These are phyloP conservation scores for Lasioglossum zephyrum DNA, from an alignment of 2,888 invertebrate species.

Conservation along the genomic window DNA sequence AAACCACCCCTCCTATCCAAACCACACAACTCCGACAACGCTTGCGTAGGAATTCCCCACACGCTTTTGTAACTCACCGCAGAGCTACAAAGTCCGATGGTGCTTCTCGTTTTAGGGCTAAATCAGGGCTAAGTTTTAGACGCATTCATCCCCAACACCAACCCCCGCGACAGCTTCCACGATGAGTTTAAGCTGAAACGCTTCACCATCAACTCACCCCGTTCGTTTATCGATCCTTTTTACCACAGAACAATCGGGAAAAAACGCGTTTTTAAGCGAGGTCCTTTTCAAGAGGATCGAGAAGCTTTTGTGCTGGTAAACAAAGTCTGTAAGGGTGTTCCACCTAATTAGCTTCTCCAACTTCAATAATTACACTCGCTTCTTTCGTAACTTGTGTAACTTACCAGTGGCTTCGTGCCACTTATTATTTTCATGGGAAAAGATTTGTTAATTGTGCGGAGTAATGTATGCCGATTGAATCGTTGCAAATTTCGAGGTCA, in stretches of 20 bases:
- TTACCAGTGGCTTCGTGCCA: too few relatives aligned
- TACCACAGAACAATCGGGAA: not conserved
- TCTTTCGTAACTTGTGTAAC: too few relatives aligned
- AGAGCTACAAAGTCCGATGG: conserved; percentile 33
- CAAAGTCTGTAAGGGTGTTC: not conserved
- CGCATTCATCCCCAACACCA: conserved; percentile 32
- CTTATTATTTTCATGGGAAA: too few relatives aligned
- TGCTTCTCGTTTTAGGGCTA: conserved; percentile 34
- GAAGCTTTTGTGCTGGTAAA: not conserved
- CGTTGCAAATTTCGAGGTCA: not conserved
- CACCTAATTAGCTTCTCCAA: not conserved
- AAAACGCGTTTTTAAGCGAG: not conserved
- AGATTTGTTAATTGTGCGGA: too few relatives aligned
- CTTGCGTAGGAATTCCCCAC: conserved; percentile 42
- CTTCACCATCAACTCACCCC: not conserved
- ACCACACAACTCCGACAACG: not conserved
- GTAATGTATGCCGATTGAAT: not conserved
- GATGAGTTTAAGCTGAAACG: conserved; percentile 2
- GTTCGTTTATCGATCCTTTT: conserved; percentile 3
- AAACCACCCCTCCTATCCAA: not conserved
- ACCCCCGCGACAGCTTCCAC: not conserved
- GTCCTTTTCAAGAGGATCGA: not conserved
- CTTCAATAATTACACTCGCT: not conserved
- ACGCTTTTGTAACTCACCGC: conserved; percentile 53
- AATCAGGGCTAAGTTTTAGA: conserved; percentile 60